Evolutionary conservation across 2,113 vertebrate species (phyloP), one percentile per base, ranked within the genome.

Genomic region (Phainopepla nitens): DNA sequence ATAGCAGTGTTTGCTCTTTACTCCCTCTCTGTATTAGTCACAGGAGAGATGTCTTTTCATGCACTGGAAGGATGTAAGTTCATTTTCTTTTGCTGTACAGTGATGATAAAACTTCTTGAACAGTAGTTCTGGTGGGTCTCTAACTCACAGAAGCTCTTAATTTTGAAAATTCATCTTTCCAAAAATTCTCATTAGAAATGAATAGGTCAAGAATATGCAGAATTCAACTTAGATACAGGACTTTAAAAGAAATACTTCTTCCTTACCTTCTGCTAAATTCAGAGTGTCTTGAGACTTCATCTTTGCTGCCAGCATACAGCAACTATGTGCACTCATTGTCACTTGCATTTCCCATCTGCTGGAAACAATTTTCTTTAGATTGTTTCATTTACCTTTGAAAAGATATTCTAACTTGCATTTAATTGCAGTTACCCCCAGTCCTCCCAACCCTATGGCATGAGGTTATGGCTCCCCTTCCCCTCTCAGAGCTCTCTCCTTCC

Each of bases 361-460:
- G 10, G 45, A 82, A 89, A 61, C 19, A 58, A 18, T 49, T 81
- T 57, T 90, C 42, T 75, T 82, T n/a, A 45, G 8, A 23, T 15
- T 45, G 10, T 81, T 61, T 31, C 15, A 17, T 35, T 68, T 81
- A 19, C 33, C 22, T 8, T 60, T 51, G 36, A 76, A 64, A 69
- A 49, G 0, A 42, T 24, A 65, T 7, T 19, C 5, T 51, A 4
- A 24, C 15, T 22, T 53, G 23, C 15, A 51, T 50, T 78, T 56
- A 56, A 35, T 28, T 80, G 24, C 14, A 73, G 12, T 16, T 77
- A 66, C 6, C 17, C 5, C 10, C 66, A 28, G 35, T 27, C 15
- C 39, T 64, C n/a, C 42, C 53, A 71, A 60, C 6, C 10, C 21
- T 42, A 0, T 12, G 0, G 19, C 3, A 1, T n/a, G 35, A 31